These are phyloP conservation scores for Gymnocheta viridis DNA, from an alignment of 2,888 invertebrate genomes.

Conservation along the genomic window DNA sequence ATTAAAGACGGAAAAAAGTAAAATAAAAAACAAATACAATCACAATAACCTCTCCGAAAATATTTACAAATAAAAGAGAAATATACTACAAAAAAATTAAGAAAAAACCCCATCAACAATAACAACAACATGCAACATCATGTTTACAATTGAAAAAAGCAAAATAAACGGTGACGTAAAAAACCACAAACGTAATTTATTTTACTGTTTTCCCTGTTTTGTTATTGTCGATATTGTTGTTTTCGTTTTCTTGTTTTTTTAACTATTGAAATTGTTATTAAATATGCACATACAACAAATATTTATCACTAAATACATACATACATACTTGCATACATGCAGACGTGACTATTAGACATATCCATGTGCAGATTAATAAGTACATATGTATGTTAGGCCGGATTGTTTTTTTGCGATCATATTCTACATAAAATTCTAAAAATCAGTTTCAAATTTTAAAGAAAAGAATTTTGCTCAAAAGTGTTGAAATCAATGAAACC, in stretches of 20 bases:
- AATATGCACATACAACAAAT: constrained; percentile 17
- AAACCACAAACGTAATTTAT: constrained; percentile 63
- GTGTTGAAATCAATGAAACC: too few relatives aligned
- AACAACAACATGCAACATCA: constrained; percentile 29
- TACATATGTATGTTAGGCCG: too few relatives aligned
- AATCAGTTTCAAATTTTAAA: too few relatives aligned
- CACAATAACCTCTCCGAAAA: background rate
- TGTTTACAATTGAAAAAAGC: constrained; percentile 36
- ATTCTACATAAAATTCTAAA: too few relatives aligned
- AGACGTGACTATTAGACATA: background rate
- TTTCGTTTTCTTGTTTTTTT: constrained; percentile 3
- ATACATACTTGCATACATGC: too few relatives aligned
- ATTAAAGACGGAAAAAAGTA: constrained; percentile 31
- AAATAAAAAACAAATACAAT: constrained; percentile 12
- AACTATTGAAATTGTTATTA: constrained; percentile 9
- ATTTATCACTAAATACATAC: background rate
- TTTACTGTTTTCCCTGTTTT: constrained; percentile 21
- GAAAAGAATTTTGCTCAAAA: too few relatives aligned
- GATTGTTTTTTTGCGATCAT: too few relatives aligned
- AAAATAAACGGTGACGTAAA: constrained; percentile 60
- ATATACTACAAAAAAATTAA: background rate
- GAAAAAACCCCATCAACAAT: constrained; percentile 18
- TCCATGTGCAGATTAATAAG: too few relatives aligned
- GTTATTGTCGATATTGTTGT: constrained; percentile 9
- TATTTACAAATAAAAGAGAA: constrained; percentile 3